Base-by-base conservation (phyloP, 2,888 invertebrate species). In the Diploptera punctata region DNA sequence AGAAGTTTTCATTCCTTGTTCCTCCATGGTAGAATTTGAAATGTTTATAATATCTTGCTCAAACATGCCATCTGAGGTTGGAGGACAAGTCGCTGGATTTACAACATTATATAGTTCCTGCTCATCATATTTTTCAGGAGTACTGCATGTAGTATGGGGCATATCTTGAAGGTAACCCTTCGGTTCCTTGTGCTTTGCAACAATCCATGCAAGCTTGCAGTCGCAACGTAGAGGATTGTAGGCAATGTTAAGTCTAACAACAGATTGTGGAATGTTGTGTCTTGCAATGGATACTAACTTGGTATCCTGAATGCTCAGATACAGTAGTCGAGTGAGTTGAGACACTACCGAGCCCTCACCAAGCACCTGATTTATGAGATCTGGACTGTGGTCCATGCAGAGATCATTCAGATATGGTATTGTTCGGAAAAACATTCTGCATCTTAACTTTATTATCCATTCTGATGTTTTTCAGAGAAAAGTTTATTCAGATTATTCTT, bases 171-270 rank as follows among this genome's bases (percentile, higher is more conserved):
- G n/a, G n/a, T n/a, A n/a, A n/a, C n/a, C n/a, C n/a, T n/a, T n/a
- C n/a, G n/a, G n/a, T n/a, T n/a, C n/a, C n/a, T n/a, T n/a, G n/a
- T n/a, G n/a, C n/a, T n/a, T n/a, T n/a, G n/a, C n/a, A 33, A 18
- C 38, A n/a, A 74, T 67, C 74, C 74, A 74, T 9, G 38, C 18
- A 18, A 74, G 54, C 16, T 24, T 29, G 44, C 74, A 74, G 61
- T 72, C 68, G 47, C 74, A 74, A 26, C 47, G 67, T 26, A 74
- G 52, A 1, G 65, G 69, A 49, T 74, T 74, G 10, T 70, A 16
- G 24, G 67, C 69, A 38, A 74, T 60, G 44, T 69, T 61, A 1
- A 74, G 47, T 5, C 9, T n/a, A 33, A 52, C 7, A n/a, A 24
- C 21, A 19, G 18, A 18, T 5, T 62, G 33, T 38, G 75, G 75